Base-by-base conservation (phyloP, 2,113 vertebrate genomes). In the Capra hircus region DNA sequence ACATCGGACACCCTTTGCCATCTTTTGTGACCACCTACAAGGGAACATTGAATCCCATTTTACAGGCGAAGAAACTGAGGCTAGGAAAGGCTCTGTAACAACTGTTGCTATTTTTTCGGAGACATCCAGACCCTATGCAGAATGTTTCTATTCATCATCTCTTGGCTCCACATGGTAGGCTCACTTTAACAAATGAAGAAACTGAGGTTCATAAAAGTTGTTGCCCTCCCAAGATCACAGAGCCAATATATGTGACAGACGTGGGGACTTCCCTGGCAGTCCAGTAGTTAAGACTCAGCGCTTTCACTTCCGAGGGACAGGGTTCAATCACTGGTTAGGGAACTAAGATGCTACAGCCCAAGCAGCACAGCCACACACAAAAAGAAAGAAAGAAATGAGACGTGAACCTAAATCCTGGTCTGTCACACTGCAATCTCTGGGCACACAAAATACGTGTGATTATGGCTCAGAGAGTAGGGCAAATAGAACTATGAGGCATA, bases 51-150 rank as follows among this genome's bases (percentile, higher is more conserved):
- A 96, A 59, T 55, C 10, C 71, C 50, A 60, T 78, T 93, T 95
- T 52, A 97, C 33, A 93, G 74, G 59, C 59, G 50, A 96, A 80
- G 57, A 84, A 94, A 89, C 40, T 21, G 40, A 95, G 92, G 67
- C 67, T 45, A 60, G 67, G 43, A 84, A 67, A 77, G 16, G 43
- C 40, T 60, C 36, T 14, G 43, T 60, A 85, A 60, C 90, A 90
- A 64, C 7, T 33, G 50, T 43, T 74, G 53, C 48, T 77, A 30
- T 36, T 53, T 59, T 36, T 28, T 85, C 15, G 4, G 6, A 25
- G 45, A 59, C 40, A 60, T 52, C 7, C n/a, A 62, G 27, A 28
- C 62, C 8, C 62, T 48, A 27, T 23, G 57, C 27, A 50, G 40
- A 86, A 43, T 64, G 57, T 45, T 97, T 91, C 88, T 53, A 77